Conservation (phyloP, 1,140 invertebrate species). For the Drosophila santomea region DNA sequence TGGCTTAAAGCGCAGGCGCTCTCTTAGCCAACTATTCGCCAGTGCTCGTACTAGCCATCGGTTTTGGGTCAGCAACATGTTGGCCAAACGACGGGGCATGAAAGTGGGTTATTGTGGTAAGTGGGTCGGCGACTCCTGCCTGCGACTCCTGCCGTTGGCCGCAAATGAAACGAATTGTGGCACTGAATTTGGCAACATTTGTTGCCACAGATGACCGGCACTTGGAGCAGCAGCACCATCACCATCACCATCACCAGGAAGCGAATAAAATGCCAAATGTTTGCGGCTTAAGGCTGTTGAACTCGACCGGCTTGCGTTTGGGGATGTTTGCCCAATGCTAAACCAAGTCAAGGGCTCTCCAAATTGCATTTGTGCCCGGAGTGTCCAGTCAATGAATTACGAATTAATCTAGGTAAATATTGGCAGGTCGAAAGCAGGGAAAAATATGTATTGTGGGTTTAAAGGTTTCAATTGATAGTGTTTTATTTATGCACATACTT, state of each 20-base stretch:
- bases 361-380: slow-evolving; percentile 11
- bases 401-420: slow-evolving; percentile 18
- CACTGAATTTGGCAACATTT: slow-evolving; percentile 69
- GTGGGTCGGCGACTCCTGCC: slow-evolving; percentile 41
- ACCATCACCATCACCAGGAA: slow-evolving; percentile 17
- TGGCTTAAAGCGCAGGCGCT: slow-evolving; percentile 45
- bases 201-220: slow-evolving; percentile 52
- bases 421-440: neutral
- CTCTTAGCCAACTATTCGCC: slow-evolving; percentile 7
- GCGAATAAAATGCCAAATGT: slow-evolving; percentile 58
- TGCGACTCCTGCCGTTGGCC: slow-evolving; percentile 33
- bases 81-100: slow-evolving; percentile 30
- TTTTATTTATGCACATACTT: neutral
- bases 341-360: slow-evolving; percentile 28
- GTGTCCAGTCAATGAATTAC: slow-evolving; percentile 15
- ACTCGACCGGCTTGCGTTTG: slow-evolving; percentile 18
- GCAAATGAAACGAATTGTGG: slow-evolving; percentile 80
- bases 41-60: neutral
- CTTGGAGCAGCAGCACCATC: slow-evolving; percentile 12
- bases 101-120: slow-evolving; percentile 70
- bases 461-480: neutral
- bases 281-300: slow-evolving; percentile 53
- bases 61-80: slow-evolving; percentile 78
- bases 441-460: neutral
- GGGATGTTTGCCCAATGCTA: slow-evolving; percentile 15